Base-by-base conservation (phyloP, 2,797 vertebrate genomes). In the Tapirus indicus region DNA sequence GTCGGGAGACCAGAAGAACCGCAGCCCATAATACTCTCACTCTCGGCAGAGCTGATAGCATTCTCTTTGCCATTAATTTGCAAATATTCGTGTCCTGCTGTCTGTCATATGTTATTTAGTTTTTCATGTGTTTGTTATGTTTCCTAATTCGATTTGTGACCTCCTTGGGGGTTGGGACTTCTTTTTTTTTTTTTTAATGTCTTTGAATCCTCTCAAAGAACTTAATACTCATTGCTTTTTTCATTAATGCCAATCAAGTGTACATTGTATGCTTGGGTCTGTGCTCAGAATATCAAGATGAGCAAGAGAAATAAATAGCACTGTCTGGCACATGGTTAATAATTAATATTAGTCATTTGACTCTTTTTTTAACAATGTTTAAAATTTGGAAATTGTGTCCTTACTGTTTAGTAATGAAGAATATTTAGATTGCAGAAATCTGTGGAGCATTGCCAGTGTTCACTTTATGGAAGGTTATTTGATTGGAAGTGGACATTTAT, bases 371-470 rank as follows among this genome's bases (percentile, higher is more conserved):
- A 80, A 35, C 5, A 77, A 7, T 58, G 64, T 49, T 83, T 82
- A 35, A 92, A 32, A 52, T 21, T 52, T 91, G 75, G 35, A 94
- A 88, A 56, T 94, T 83, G 74, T 78, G 32, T 91, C 20, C 35
- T 96, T 75, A 87, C 25, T 86, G 35, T 74, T 96, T 87, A 74
- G 68, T 74, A 93, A 90, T 25, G 23, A 80, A 92, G n/a, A 78
- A 23, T 97, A 23, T 87, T 96, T 78, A 77, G 35, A 38, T 94
- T 69, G 96, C 56, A 88, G 38, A 92, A 77, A 77, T 56, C 47
- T 83, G 52, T 60, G 38, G 89, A 16, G 13, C 44, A 35, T 75
- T 86, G 20, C 29, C 44, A 71, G 4, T 75, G 56, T 86, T 93
- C 74, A 89, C 35, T 93, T 96, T 80, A 54, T 52, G 44, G n/a